Conservation (phyloP, 2,797 vertebrate genomes). For the Babyrousa celebensis region DNA sequence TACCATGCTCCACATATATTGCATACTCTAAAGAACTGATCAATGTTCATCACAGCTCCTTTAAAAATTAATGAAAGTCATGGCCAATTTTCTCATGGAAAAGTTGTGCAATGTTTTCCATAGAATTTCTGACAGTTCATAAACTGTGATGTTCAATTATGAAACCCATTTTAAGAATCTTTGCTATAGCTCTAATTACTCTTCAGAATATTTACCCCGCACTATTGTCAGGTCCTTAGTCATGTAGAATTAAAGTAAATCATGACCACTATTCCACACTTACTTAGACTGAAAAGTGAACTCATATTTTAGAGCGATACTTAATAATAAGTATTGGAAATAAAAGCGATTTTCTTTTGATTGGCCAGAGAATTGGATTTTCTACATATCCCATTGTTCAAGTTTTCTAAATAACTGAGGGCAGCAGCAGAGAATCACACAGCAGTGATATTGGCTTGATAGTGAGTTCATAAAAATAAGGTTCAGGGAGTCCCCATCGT, state of each 20-base stretch:
- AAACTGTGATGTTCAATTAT: neutral
- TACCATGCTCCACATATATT: neutral
- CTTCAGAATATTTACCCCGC: neutral
- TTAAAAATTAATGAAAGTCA: conserved; percentile 44
- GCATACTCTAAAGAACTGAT: conserved; percentile 19
- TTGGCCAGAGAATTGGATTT: conserved; percentile 33
- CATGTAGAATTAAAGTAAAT: conserved; percentile 4
- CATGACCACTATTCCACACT: neutral
- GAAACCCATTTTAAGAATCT: neutral
- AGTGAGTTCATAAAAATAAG: conserved; percentile 3
- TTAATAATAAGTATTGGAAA: conserved; percentile 1
- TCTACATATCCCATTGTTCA: conserved; percentile 20
- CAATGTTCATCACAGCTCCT: conserved; percentile 20
- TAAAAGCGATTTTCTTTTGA: conserved; percentile 26
- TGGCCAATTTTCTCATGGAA: neutral
- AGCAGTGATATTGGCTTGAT: neutral
- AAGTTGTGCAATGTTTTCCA: neutral
- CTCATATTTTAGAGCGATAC: neutral
- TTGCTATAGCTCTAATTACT: neutral
- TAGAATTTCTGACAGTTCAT: neutral
- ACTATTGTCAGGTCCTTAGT: neutral
- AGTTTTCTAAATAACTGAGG: conserved; percentile 54
- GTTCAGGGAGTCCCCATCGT: too few species aligned
- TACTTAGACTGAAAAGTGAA: neutral
- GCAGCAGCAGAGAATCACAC: neutral